Percentiles rank a stretch among this genome's conserved stretches.
Conservation (phyloP, 2,113 vertebrate species). For the Indicator indicator region DNA sequence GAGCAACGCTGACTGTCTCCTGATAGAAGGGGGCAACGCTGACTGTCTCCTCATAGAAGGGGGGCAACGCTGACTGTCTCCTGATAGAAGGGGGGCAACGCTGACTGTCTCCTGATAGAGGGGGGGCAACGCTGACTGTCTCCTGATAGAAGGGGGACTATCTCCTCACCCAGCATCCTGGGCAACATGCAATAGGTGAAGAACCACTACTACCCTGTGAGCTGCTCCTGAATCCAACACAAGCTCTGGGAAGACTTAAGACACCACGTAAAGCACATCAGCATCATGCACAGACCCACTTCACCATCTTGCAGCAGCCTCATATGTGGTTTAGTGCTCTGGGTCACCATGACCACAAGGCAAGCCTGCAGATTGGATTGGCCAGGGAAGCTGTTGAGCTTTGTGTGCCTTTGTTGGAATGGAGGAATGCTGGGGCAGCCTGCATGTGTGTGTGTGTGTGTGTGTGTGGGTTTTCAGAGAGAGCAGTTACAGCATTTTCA, state of each 20-base stretch:
- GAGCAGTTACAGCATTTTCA: neutral
- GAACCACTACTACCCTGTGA: neutral
- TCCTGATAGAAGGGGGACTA: neutral
- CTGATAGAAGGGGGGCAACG: no score
- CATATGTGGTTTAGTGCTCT: rapidly evolving
- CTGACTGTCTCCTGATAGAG: no score
- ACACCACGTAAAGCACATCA: rapidly evolving
- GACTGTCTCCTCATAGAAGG: no score
- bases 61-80: no score
- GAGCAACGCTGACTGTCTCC: rapidly evolving
- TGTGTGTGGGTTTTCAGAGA: neutral
- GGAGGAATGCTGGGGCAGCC: neutral
- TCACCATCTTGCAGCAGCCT: neutral
- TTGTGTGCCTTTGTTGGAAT: neutral
- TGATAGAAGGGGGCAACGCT: no score
- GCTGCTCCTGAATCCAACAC: neutral
- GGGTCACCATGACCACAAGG: neutral
- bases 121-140: rapidly evolving
- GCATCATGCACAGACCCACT: rapidly evolving
- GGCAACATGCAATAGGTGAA: neutral
- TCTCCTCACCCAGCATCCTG: neutral
- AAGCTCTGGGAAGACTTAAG: neutral
- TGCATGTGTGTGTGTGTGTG: no score
- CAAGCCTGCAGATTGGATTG: neutral
- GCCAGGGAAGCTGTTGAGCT: neutral